Evolutionary conservation across 2,797 vertebrate genomes (phyloP).

Genomic region (Aselliscus stoliczkanus): DNA sequence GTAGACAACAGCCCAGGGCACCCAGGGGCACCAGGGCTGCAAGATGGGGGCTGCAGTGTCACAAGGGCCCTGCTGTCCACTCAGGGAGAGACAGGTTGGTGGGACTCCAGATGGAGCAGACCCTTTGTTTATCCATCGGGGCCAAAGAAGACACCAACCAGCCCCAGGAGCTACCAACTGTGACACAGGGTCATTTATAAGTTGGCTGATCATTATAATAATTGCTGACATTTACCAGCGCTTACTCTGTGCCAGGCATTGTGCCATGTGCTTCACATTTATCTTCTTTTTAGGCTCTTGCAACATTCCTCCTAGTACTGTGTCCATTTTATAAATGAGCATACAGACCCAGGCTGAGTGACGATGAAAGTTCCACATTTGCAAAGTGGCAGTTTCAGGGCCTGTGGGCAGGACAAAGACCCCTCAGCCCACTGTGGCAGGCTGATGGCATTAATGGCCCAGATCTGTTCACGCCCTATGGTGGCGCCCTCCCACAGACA

Average conservation of each 20-base stretch:
- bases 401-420: neutral
- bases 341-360: neutral
- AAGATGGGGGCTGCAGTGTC: neutral
- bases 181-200: neutral
- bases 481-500: neutral
- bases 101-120: neutral
- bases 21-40: neutral
- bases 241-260: neutral
- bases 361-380: neutral
- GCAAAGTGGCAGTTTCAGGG: neutral
- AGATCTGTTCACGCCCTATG: accelerated
- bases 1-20: too few species aligned
- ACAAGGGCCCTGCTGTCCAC: neutral
- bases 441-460: too few species aligned
- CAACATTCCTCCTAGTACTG: neutral
- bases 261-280: neutral
- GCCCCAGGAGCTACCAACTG: neutral
- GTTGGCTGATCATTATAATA: neutral
- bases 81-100: neutral
- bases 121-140: neutral
- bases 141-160: neutral
- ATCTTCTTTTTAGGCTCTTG: neutral
- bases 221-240: neutral
- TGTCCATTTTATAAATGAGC: slow-evolving; percentile 13
- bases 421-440: neutral